Evolutionary conservation across 2,888 invertebrate species (phyloP), one percentile per base, ranked within the genome.

Genomic region (Nipponacmea schrenckii): DNA sequence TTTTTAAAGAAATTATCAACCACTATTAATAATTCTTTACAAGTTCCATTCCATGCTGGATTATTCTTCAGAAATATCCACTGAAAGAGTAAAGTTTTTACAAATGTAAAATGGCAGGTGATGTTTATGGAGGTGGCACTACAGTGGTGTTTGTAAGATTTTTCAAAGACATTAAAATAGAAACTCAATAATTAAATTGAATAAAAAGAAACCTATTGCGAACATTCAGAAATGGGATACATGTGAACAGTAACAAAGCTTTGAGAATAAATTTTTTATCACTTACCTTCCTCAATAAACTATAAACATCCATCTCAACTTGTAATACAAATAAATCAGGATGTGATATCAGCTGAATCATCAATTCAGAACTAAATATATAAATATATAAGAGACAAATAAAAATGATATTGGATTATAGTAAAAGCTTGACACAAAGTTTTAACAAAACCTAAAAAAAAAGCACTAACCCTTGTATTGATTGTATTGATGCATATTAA

Each of bases 241-340:
- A n/a, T n/a, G n/a, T n/a, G n/a, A n/a, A n/a, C n/a, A n/a, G n/a
- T n/a, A n/a, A n/a, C n/a, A n/a, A n/a, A n/a, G n/a, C n/a, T n/a
- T n/a, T 31, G 31, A 7, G 7, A 5, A 39, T 39, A 7, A 5
- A 39, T 39, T 8, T 39, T 39, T 39, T 39, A 31, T 39, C 5
- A 39, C 39, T 10, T 82, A 88, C 89, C 83, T 92, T 91, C 81
- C 93, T 92, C 26, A 94, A 85, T 85, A 94, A 89, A 66, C 92
- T 92, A 80, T 94, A 94, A 62, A 94, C 89, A 46, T 94, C 93
- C 87, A 94, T 94, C 89, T 94, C 94, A 0, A 94, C 94, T 88
- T 94, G 94, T 90, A 94, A 92, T 1, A 93, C 94, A 84, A 93
- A 93, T 73, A 94, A 89, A 80, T 93, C 91, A 0, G 92, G 91